A percentile compares a stretch with the other conserved stretches of the same genome.
Conservation (phyloP, 2,888 invertebrate genomes). For the Galerucella calmariensis region DNA sequence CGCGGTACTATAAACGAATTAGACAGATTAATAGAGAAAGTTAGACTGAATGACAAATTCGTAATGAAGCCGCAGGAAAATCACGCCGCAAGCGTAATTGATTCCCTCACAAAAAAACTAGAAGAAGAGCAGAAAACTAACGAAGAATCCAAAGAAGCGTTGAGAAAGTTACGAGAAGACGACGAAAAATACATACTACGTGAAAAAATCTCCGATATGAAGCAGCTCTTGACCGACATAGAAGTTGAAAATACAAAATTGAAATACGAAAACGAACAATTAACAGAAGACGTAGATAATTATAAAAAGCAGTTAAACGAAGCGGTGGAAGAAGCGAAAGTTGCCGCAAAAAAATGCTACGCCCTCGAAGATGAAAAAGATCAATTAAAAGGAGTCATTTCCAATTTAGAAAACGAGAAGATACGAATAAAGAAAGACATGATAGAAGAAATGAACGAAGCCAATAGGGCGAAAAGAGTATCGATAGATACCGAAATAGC, state of each 20-base stretch:
- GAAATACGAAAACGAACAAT: conserved; percentile 49
- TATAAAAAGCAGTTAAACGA: conserved; percentile 46
- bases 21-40: conserved; percentile 46
- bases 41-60: conserved; percentile 47
- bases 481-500: conserved; percentile 51
- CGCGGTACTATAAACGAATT: conserved; percentile 47
- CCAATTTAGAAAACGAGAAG: conserved; percentile 50
- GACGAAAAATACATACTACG: conserved; percentile 50
- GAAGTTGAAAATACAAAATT: conserved; percentile 52
- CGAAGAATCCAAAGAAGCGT: conserved; percentile 47
- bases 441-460: conserved; percentile 52
- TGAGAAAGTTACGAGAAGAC: conserved; percentile 48
- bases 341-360: conserved; percentile 40
- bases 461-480: conserved; percentile 50
- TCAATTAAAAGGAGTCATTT: conserved; percentile 44
- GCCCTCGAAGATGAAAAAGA: conserved; percentile 49
- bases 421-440: conserved; percentile 51
- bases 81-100: conserved; percentile 40
- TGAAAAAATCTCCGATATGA: conserved; percentile 50
- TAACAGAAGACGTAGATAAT: conserved; percentile 46
- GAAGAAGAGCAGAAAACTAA: conserved; percentile 48
- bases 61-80: conserved; percentile 44
- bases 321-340: conserved; percentile 43
- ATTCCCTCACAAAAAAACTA: conserved; percentile 44
- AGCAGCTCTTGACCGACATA: conserved; percentile 49